Evolutionary conservation across 2,888 invertebrate genomes (phyloP).

Genomic region (Mesorhabditis spiculigera): DNA sequence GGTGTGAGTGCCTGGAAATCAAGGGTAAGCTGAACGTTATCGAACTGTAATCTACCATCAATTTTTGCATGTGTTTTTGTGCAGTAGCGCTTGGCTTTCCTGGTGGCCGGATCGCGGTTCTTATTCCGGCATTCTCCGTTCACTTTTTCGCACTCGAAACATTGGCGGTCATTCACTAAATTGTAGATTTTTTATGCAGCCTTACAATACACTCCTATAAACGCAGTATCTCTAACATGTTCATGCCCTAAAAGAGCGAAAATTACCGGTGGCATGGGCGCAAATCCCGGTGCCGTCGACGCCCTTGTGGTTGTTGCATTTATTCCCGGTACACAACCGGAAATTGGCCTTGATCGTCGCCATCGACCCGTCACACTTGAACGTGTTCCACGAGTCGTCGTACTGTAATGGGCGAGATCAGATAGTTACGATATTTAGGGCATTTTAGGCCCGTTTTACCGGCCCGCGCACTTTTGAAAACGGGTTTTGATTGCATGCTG

Average conservation of each 20-base stretch:
- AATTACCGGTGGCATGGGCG: neutral
- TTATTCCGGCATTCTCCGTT: slow-evolving; percentile 2
- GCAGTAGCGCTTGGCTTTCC: neutral
- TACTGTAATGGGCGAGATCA: neutral
- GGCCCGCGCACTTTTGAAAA: too few relatives aligned
- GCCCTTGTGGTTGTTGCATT: neutral
- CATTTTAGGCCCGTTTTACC: too few relatives aligned
- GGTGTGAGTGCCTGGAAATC: neutral
- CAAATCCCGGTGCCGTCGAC: slow-evolving; percentile 4
- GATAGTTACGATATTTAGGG: too few relatives aligned
- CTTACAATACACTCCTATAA: neutral
- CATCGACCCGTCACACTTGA: neutral
- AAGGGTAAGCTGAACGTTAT: too few relatives aligned
- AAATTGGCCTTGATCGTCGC: neutral
- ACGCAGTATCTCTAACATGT: neutral
- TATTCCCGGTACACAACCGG: neutral
- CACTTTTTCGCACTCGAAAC: neutral
- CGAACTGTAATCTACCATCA: neutral
- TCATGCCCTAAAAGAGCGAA: neutral
- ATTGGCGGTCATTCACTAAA: neutral
- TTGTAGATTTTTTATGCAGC: neutral
- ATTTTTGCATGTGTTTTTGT: neutral
- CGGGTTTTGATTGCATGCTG: too few relatives aligned
- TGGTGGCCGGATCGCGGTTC: neutral
- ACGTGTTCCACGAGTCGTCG: neutral